These are phyloP conservation scores for Sylvia atricapilla DNA, from an alignment of 2,113 vertebrate species.

Conservation along the genomic window DNA sequence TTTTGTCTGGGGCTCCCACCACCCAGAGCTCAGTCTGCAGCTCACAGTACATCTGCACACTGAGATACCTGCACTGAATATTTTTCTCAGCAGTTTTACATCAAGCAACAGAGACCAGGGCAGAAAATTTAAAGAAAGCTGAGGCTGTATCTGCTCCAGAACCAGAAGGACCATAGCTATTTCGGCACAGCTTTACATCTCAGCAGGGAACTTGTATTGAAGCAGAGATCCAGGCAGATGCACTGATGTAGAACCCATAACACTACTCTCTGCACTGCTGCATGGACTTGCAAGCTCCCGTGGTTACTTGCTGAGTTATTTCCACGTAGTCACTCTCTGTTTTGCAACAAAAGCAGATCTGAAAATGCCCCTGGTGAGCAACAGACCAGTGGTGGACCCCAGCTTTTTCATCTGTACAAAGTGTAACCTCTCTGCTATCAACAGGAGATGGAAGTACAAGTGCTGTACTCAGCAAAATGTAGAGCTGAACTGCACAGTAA, in stretches of 20 bases:
- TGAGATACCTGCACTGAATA: background rate
- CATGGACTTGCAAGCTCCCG: background rate
- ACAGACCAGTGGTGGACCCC: background rate
- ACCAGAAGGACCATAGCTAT: background rate
- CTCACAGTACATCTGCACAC: background rate
- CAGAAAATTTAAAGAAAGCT: background rate
- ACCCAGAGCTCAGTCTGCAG: background rate
- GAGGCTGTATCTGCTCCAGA: background rate
- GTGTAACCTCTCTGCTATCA: background rate
- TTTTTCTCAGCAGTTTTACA: background rate
- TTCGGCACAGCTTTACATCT: background rate
- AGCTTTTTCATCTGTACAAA: background rate
- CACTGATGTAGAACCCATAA: background rate
- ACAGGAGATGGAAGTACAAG: background rate
- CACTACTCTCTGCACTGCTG: background rate
- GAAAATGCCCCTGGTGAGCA: background rate
- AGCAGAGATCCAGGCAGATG: background rate
- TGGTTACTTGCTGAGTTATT: background rate
- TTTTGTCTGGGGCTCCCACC: background rate
- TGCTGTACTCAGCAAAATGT: background rate
- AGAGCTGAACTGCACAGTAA: background rate
- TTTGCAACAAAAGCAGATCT: background rate
- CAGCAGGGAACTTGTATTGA: background rate
- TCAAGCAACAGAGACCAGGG: background rate
- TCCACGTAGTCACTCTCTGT: background rate